Base-by-base conservation (phyloP, 1,140 invertebrate species). In the Danaus melanippus region DNA sequence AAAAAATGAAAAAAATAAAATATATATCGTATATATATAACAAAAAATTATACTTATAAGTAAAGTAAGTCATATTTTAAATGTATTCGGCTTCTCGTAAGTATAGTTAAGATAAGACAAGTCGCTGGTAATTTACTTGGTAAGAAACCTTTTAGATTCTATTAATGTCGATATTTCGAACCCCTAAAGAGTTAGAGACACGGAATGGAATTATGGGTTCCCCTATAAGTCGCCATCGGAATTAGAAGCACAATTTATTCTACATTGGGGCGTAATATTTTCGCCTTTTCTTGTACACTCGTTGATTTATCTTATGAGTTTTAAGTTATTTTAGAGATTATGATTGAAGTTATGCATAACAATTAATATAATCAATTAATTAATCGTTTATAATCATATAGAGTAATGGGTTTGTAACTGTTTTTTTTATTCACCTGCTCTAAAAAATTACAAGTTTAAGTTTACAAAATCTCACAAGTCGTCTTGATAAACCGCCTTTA, bases 171-270 rank as follows among this genome's bases (percentile, higher is more conserved):
- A 76, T 78, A 72, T 71, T 70, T 56, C 73, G 66, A 74, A 69
- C 75, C 76, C 76, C 71, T 71, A 86, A 86, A 84, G 80, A 84
- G 79, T 85, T 84, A 71, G 66, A 74, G 76, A 76, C 76, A 81
- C 71, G 71, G 76, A 84, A 86, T 79, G 76, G 79, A 84, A 84
- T 84, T 83, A 84, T 71, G 60, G 67, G 68, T 70, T 77, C 79
- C 77, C 79, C 77, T 32, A 74, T 73, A 78, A 83, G 71, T 75
- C 66, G 71, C 69, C 69, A 83, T 79, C 71, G 75, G 71, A 79
- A 77, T 83, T 83, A 77, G 71, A 78, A 67, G 60, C 58, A 69
- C 71, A 82, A 76, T 78, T 76, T 83, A 77, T 83, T 78, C 63
- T 62, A 56, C 67, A 69, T 62, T 61, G 64, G 60, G 63, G 67